Evolutionary conservation across 37 sponge, comb jelly and placozoan species (phyloP).

Genomic region (Hormiphora californensis): DNA sequence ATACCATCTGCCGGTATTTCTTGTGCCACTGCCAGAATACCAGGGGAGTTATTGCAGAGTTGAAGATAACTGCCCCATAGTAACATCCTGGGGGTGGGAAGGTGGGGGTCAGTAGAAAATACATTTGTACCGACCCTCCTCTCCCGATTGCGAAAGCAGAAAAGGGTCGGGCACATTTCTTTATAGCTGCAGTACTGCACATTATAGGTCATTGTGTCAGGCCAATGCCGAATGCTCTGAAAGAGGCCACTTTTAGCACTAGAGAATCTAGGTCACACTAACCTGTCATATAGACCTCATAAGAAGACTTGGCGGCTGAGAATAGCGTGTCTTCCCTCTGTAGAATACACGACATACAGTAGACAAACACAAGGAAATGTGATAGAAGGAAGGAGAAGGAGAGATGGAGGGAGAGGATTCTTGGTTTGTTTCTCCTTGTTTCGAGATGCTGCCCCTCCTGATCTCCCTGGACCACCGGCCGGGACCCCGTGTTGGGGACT

Average conservation of each 20-base stretch:
- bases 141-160: too few relatives aligned
- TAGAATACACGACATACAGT: not conserved
- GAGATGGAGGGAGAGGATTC: conserved; percentile 1
- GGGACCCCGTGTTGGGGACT: too few relatives aligned
- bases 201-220: too few relatives aligned
- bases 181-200: too few relatives aligned
- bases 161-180: too few relatives aligned
- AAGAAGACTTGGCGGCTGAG: too few relatives aligned
- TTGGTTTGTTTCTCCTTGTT: conserved; percentile 51
- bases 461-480: not conserved
- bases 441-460: not conserved
- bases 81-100: not conserved
- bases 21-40: conserved; percentile 33
- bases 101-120: not conserved
- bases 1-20: conserved; percentile 15
- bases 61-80: not conserved
- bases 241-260: too few relatives aligned
- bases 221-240: too few relatives aligned
- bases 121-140: too few relatives aligned
- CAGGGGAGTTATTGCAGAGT: conserved; percentile 22
- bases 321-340: not conserved
- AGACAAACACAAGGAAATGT: not conserved
- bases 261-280: too few relatives aligned
- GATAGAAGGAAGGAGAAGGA: conserved; percentile 6
- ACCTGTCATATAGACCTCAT: too few relatives aligned